Evolutionary conservation across 2,888 invertebrate species (phyloP), one percentile per base, ranked within the genome.

Genomic region (Drosophila kuntzei): DNA sequence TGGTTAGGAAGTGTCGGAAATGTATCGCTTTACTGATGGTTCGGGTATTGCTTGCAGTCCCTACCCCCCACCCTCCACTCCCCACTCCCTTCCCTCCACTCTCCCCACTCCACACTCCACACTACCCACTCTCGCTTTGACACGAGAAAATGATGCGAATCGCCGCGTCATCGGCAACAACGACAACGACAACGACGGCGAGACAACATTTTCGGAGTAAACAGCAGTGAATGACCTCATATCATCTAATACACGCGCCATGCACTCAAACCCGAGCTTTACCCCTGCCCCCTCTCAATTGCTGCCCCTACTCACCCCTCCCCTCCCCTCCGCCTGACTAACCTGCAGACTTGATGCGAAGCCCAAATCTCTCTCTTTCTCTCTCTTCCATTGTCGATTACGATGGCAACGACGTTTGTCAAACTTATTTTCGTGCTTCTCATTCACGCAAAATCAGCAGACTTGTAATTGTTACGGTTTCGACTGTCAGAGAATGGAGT

Each of bases 141-240:
- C 20, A 20, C 3, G 29, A 29, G 14, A 39, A 41, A 74, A 73
- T 71, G 74, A 73, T 61, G 71, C 54, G 65, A 64, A 66, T 41
- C 87, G 73, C 69, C 79, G 71, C 85, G 87, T 87, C 83, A 87
- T 81, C 82, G 58, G 32, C 54, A 58, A 27, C 73, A 57, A 47
- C 57, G 37, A 47, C 51, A 27, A 43, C 65, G 46, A 41, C 50
- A 34, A 12, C 61, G 60, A 47, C 83, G 85, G 77, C 89, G 89
- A 90, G 90, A 89, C 91, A 87, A 80, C 76, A 79, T 86, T 86
- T 79, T 89, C 54, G 87, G 74, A 87, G 87, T 85, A 82, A 82
- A 87, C 87, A 83, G 80, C 90, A 90, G 90, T 90, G 90, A 90
- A 90, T 90, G 90, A 90, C 90, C 90, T 90, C 89, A 89, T 89